Conservation (phyloP, 2,113 vertebrate species). For the Irena cyanogastra region DNA sequence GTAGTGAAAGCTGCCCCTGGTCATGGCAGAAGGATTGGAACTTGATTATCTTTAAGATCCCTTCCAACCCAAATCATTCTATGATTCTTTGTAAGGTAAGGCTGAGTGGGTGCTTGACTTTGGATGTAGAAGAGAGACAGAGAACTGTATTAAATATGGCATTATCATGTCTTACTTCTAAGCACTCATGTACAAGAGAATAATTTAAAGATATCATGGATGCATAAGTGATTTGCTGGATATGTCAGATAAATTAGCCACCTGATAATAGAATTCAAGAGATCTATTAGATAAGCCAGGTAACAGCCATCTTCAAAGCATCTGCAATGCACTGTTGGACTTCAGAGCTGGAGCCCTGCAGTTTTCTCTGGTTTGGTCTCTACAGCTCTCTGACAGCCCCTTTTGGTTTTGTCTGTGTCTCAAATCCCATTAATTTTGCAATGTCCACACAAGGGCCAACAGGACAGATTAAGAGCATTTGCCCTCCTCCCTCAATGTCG, state of each 20-base stretch:
- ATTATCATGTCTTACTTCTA: background rate
- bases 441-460: background rate
- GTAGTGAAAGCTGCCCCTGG: background rate
- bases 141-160: background rate
- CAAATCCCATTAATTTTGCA: background rate
- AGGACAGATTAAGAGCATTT: background rate
- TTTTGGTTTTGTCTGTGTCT: background rate
- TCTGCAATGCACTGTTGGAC: background rate
- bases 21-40: background rate
- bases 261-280: background rate
- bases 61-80: background rate
- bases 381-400: background rate
- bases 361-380: background rate
- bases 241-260: background rate
- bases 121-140: background rate
- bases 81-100: background rate
- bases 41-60: background rate
- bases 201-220: background rate
- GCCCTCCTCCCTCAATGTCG: background rate
- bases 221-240: background rate
- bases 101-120: background rate
- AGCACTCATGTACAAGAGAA: background rate
- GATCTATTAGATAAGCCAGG: background rate
- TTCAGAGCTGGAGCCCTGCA: background rate
- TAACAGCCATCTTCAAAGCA: background rate